Evolutionary conservation across 2,888 invertebrate genomes (phyloP).

Genomic region (Cryptosula pallasiana): DNA sequence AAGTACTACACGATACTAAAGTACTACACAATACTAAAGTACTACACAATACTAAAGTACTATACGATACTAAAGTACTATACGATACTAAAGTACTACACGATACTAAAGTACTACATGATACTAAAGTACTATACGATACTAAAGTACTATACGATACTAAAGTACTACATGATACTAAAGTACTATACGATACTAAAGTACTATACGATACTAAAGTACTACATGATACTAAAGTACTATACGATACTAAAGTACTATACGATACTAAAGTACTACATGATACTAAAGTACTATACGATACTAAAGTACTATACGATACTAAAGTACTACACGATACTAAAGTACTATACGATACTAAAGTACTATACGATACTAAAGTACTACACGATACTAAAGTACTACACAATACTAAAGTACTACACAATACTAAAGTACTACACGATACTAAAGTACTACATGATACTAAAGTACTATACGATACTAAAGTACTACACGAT

Average conservation of each 20-base stretch:
- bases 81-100: not conserved
- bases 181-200: not conserved
- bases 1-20: not conserved
- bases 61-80: not conserved
- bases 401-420: not conserved
- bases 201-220: not conserved
- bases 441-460: not conserved
- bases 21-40: not conserved
- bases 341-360: not conserved
- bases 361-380: not conserved
- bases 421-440: not conserved
- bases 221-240: not conserved
- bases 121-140: not conserved
- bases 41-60: not conserved
- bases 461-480: not conserved
- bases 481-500: not conserved
- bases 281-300: not conserved
- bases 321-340: not conserved
- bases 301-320: not conserved
- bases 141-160: not conserved
- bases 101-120: not conserved
- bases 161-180: not conserved
- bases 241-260: not conserved
- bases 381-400: not conserved
- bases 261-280: not conserved